Base-by-base conservation (phyloP, 2,797 vertebrate species). In the Uromys caudimaculatus region DNA sequence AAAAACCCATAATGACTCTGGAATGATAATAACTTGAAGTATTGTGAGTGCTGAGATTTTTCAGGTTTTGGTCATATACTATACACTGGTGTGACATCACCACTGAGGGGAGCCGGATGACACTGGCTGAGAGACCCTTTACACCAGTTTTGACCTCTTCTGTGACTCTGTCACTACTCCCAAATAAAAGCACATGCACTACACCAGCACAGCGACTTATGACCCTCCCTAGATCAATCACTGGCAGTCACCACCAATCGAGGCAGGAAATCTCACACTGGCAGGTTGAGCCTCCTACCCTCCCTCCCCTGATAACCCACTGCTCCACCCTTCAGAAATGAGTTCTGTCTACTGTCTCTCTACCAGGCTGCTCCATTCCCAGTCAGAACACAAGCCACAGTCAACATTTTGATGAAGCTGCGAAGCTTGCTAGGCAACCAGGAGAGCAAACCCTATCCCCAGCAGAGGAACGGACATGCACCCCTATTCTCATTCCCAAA, bases 161-260 rank as follows among this genome's bases (percentile, higher is more conserved):
- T 56, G 19, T 10, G 14, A 58, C 17, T 82, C 71, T 87, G 0
- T 77, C 38, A 71, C 67, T 69, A 73, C 0, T 93, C 90, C 38
- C 75, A 79, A 86, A 79, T 24, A 9, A 87, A 96, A 90, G 41
- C 91, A 44, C 23, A 32, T 73, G 83, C 38, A 52, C 90, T 95
- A 94, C 76, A 78, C 12, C 50, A 79, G 52, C 54, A 75, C 78
- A 69, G 52, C 32, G 23, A 54, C 58, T 44, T 89, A 27, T 82
- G 52, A 62, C 41, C 32, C 64, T 38, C 38, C 62, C 58, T 90
- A 54, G 38, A 47, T 91, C 8, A 27, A 1, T 77, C 56, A 16
- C 60, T 69, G 84, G 3, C 7, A n/a, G 64, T 94, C 35, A 52
- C 19, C 58, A 62, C 3, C 79, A 50, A 60, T 93, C 54, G 24